Conservation (phyloP, 2,113 vertebrate genomes). For the Etheostoma cragini region DNA sequence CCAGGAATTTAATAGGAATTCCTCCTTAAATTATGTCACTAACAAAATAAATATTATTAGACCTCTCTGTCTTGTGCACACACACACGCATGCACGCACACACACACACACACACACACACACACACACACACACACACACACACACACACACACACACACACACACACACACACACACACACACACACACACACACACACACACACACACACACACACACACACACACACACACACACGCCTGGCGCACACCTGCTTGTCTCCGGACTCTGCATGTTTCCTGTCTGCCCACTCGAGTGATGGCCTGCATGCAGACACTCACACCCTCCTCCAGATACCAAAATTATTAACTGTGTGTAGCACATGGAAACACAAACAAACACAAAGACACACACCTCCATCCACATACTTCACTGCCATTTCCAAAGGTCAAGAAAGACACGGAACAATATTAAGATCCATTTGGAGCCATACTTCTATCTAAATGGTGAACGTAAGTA, state of each 20-base stretch:
- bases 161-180: slow-evolving; percentile 17
- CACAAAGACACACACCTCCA: neutral
- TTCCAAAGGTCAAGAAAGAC: neutral
- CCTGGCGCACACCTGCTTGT: slow-evolving; percentile 16
- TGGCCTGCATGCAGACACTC: slow-evolving; percentile 40
- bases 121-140: too few species aligned
- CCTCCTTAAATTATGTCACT: slow-evolving; percentile 65
- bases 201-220: too few species aligned
- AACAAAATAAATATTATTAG: slow-evolving; percentile 61
- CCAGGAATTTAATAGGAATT: slow-evolving; percentile 57
- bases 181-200: slow-evolving; percentile 4
- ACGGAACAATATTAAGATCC: neutral
- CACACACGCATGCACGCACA: neutral
- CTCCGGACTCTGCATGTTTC: slow-evolving; percentile 58
- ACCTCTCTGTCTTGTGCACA: slow-evolving; percentile 12
- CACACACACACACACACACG: too few species aligned
- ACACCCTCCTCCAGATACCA: slow-evolving; percentile 32
- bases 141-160: neutral
- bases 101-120: slow-evolving; percentile 18
- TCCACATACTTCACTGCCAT: neutral
- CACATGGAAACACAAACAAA: slow-evolving; percentile 21
- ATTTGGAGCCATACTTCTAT: neutral
- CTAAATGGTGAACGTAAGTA: neutral
- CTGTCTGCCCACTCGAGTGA: slow-evolving; percentile 40
- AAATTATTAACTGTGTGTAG: slow-evolving; percentile 17